These are phyloP conservation scores for Oeneis ivallda DNA, from an alignment of 2,888 invertebrate species.

Conservation along the genomic window DNA sequence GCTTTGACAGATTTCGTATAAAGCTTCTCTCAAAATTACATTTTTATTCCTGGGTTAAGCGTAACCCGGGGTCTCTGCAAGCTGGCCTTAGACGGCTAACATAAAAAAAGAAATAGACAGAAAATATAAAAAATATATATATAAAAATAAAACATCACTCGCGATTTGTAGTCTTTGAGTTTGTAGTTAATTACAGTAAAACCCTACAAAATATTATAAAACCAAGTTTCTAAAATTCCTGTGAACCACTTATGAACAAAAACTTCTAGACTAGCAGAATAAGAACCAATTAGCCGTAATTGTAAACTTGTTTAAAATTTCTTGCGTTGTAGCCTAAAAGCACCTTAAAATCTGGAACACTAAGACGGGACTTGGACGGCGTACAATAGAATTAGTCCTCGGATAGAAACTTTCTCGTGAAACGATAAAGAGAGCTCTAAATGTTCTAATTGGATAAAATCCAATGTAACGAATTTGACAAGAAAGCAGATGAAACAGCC, in stretches of 20 bases:
- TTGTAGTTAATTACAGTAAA: no score
- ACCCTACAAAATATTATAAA: neutral
- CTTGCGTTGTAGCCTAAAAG: constrained; percentile 30
- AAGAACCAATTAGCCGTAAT: constrained; percentile 36
- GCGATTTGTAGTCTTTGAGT: no score
- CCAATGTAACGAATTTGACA: constrained; percentile 27
- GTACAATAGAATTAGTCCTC: constrained; percentile 37
- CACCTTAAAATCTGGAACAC: constrained; percentile 36
- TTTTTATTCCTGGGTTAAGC: no score
- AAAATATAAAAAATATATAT: no score
- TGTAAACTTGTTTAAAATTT: constrained; percentile 35
- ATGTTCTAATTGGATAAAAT: constrained; percentile 36
- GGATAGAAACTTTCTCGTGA: constrained; percentile 35
- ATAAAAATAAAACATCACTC: neutral
- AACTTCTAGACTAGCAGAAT: constrained; percentile 5
- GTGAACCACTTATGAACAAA: constrained; percentile 1
- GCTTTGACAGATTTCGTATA: no score
- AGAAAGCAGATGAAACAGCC: constrained; percentile 25
- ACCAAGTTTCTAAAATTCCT: constrained; percentile 4
- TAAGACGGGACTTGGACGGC: constrained; percentile 30
- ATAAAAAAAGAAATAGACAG: no score
- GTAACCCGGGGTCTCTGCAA: no score
- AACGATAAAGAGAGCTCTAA: constrained; percentile 34
- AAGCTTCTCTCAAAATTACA: no score
- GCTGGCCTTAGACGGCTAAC: no score